Percentiles rank a stretch among this genome's conserved stretches.
phyloP scores from a whole-genome alignment of 1,140 invertebrate species.

The Zaprionus africanus region DNA sequence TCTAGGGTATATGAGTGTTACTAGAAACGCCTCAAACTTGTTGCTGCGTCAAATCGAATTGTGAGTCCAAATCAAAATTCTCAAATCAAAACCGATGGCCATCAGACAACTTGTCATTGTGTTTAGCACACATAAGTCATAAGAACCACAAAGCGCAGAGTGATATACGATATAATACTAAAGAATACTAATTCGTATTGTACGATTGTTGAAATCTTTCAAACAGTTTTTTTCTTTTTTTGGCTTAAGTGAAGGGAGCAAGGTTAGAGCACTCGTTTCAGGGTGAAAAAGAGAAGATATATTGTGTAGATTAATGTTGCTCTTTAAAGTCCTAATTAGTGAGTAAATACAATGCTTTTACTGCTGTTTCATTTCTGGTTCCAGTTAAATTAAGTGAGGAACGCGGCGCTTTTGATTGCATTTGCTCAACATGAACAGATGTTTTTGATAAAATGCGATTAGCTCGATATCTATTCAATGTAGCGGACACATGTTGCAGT shows the following conservation, averaged over 20 bases:
- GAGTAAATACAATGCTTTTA: background rate
- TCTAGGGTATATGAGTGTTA: background rate
- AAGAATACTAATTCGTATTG: background rate
- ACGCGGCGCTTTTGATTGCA: too few relatives aligned
- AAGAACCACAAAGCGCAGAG: background rate
- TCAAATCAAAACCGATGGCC: constrained; percentile 30
- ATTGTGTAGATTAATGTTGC: background rate
- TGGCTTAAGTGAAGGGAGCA: background rate
- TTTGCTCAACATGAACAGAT: background rate
- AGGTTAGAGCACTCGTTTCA: background rate
- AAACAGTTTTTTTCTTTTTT: background rate
- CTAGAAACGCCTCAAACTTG: constrained; percentile 18
- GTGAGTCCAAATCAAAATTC: constrained; percentile 7
- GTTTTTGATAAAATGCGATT: background rate
- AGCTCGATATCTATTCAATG: background rate
- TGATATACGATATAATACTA: background rate
- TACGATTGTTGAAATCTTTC: background rate
- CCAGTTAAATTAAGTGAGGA: too few relatives aligned
- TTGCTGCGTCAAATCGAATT: constrained; percentile 19
- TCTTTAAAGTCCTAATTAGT: background rate
- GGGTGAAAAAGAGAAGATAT: background rate
- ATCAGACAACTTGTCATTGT: constrained; percentile 26
- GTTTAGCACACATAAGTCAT: constrained; percentile 10
- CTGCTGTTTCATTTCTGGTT: too few relatives aligned
- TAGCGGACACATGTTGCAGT: background rate